Base-by-base conservation (phyloP, 2,797 vertebrate species). In the Myotis pilosus region DNA sequence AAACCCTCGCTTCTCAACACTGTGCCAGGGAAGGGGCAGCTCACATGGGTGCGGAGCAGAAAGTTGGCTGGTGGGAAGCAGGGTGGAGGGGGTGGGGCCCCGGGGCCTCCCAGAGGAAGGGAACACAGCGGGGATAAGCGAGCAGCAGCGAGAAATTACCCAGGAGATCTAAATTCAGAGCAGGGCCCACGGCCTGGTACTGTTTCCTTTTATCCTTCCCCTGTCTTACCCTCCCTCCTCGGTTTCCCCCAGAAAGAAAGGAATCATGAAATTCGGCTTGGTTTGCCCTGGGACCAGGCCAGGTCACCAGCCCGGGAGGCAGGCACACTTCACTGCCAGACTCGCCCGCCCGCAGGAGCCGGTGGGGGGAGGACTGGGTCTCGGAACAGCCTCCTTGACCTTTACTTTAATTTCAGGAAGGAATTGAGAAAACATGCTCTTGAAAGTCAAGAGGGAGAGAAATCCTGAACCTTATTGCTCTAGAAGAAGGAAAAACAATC, bases 341-440 rank as follows among this genome's bases (percentile, higher is more conserved):
- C 53, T 44, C 38, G 0, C 33, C 6, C 5, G 17, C 28, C 60
- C 28, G 53, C 51, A 71, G 69, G 64, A 83, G 84, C 49, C 12
- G 0, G 36, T 15, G 44, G 89, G 36, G 49, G 79, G 60, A 90
- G 85, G 66, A n/a, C 74, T 33, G 6, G 64, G 89, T 72, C 86
- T 96, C 90, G 72, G 94, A 93, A 86, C 71, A 91, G 79, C 51
- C 93, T 95, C 82, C 95, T 91, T 95, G 95, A 97, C 96, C 96
- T 97, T 97, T 97, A 95, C 96, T 96, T 97, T 96, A 96, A 97
- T 97, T 97, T 97, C 95, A 92, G 89, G 93, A 85, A 92, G 86
- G 95, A 95, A 81, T 75, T 95, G 88, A 96, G 91, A 97, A 97
- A 97, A 96, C 89, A 97, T 9, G 57, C 82, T 92, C 84, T 88